Evolutionary conservation across 2,888 invertebrate genomes (phyloP), one percentile per base, ranked within the genome.

Genomic region (Tenthredo distinguenda): DNA sequence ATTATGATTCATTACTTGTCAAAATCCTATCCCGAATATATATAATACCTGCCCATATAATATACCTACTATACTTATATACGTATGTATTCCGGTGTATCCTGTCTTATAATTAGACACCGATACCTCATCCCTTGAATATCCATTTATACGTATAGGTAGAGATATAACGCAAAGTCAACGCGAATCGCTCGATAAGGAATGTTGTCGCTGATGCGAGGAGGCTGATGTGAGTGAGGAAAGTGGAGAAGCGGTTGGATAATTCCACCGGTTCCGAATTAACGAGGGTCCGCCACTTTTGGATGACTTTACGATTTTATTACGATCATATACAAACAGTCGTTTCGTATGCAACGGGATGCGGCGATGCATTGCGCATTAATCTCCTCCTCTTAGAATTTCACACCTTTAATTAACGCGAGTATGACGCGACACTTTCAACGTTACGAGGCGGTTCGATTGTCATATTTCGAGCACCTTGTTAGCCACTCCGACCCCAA

Each of bases 1-100:
- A 92, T 92, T 91, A 91, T 92, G 92, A 92, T 92, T 89, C 90
- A 92, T 92, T 88, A 84, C 87, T 50, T 84, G 87, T 87, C 88
- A 71, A 34, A 68, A 68, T 21, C 55, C n/a, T n/a, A 21, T 55
- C n/a, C 15, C 18, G 55, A 4, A n/a, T 21, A n/a, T 55, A 26
- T 26, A 26, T 26, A 26, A 26, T 26, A 26, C 26, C 26, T 26
- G 1, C 26, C 26, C 26, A 1, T 26, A 26, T 26, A 26, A 26
- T 26, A 26, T 26, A 26, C n/a, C n/a, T n/a, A n/a, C 26, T 26
- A 26, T 26, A 26, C 26, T 26, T 26, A 26, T 26, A 26, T 26
- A 26, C 26, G n/a, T n/a, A n/a, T n/a, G n/a, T n/a, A 26, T 26
- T 26, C 26, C 26, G 1, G 26, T 26, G 26, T 26, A 26, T 37